Evolutionary conservation across 2,113 vertebrate genomes (phyloP).

Genomic region (Orientallactaga bullata): DNA sequence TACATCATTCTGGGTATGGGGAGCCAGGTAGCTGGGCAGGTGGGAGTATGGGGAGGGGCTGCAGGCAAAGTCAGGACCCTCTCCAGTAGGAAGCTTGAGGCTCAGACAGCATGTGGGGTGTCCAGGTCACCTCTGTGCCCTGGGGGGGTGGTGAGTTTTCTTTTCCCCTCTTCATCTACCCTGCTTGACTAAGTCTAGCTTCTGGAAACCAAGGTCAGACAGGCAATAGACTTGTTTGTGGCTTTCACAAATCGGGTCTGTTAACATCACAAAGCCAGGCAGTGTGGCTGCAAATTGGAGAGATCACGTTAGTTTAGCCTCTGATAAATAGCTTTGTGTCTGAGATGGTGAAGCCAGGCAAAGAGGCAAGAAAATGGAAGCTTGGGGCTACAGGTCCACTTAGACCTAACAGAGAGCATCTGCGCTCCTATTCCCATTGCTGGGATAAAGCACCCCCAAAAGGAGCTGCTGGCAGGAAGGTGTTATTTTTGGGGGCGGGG

Average conservation of each 20-base stretch:
- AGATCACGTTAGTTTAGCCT: slow-evolving; percentile 17
- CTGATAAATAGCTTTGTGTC: neutral
- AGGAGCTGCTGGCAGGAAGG: too few relatives aligned
- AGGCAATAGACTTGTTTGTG: neutral
- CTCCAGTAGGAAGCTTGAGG: neutral
- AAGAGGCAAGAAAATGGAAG: neutral
- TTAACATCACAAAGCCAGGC: slow-evolving; percentile 18
- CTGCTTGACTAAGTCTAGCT: neutral
- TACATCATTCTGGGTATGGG: rapidly evolving
- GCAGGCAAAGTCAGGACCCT: neutral
- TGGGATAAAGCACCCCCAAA: too few relatives aligned
- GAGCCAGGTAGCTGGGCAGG: neutral
- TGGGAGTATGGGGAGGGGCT: too few relatives aligned
- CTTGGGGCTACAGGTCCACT: neutral
- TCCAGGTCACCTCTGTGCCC: neutral
- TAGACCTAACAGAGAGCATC: neutral
- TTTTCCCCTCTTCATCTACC: neutral
- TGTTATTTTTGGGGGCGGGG: too few relatives aligned
- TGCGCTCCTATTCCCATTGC: neutral
- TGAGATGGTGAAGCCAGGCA: neutral
- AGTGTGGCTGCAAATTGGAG: neutral
- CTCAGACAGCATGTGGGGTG: neutral
- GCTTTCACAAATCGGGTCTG: slow-evolving; percentile 43
- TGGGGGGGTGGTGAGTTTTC: too few relatives aligned
- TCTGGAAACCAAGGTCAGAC: neutral